Percentiles rank a stretch among this genome's conserved stretches.
These are phyloP conservation scores for Platyrinchus mystaceus DNA, from an alignment of 2,797 vertebrate species.

Conservation along the genomic window DNA sequence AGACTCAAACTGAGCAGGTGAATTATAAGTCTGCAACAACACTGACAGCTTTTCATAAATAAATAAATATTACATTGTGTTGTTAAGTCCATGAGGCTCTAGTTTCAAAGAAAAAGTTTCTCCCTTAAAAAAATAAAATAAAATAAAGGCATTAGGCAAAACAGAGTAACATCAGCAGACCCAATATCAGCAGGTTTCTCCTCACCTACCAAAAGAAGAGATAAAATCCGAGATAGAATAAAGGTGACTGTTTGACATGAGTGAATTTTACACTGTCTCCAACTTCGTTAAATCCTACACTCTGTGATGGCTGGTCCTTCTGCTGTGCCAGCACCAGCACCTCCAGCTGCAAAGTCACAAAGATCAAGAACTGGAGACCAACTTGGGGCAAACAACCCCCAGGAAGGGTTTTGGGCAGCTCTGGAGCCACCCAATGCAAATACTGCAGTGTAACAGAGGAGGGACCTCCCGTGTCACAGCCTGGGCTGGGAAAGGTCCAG, in stretches of 20 bases:
- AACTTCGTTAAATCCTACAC: not conserved
- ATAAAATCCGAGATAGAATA: not conserved
- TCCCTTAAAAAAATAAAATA: not conserved
- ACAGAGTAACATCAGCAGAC: not conserved
- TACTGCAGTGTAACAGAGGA: not conserved
- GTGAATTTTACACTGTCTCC: not conserved
- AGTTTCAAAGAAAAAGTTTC: not conserved
- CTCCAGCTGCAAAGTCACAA: not conserved
- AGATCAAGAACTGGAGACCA: not conserved
- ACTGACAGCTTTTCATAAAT: not conserved
- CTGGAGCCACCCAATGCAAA: not conserved
- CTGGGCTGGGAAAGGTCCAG: not conserved
- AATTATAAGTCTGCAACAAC: not conserved
- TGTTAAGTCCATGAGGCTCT: not conserved
- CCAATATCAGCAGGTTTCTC: not conserved
- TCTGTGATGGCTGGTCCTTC: accelerated
- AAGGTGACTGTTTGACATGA: not conserved
- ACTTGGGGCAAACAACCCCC: accelerated
- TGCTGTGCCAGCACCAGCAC: not conserved
- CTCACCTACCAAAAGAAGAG: not conserved
- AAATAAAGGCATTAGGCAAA: not conserved
- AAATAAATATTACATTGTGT: not conserved
- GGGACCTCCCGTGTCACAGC: not conserved
- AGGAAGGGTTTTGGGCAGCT: not conserved
- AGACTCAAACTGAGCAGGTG: not conserved